Percentiles rank a stretch among this genome's conserved stretches.
These are phyloP conservation scores for Bubo blakistoni DNA, from an alignment of 2,113 vertebrate genomes.

Conservation along the genomic window DNA sequence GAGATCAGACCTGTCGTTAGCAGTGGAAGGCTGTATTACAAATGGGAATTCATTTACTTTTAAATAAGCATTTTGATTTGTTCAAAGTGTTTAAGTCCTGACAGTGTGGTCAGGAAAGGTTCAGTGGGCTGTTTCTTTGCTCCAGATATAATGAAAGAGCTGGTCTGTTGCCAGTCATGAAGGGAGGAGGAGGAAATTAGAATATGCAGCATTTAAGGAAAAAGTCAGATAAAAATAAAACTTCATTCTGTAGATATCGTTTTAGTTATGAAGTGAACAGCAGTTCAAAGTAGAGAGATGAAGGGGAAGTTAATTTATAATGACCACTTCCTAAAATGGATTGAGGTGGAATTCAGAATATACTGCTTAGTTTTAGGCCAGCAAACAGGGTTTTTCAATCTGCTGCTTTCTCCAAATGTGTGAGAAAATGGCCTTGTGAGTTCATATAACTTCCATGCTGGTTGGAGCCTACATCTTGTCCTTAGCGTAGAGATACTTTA, in stretches of 20 bases:
- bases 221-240: conserved; percentile 47
- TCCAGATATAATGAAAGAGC: conserved; percentile 11
- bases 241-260: background rate
- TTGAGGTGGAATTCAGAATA: background rate
- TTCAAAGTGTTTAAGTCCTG: background rate
- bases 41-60: conserved; percentile 1
- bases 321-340: background rate
- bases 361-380: background rate
- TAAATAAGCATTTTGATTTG: conserved; percentile 1
- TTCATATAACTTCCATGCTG: background rate
- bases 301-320: background rate
- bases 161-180: conserved; percentile 27
- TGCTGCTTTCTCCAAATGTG: background rate
- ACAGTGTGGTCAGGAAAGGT: background rate
- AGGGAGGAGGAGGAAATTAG: conserved; percentile 21
- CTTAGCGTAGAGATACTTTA: background rate
- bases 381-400: background rate
- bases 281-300: background rate
- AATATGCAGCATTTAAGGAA: background rate
- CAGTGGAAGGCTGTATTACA: background rate
- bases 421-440: background rate
- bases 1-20: background rate
- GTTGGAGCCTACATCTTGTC: background rate
- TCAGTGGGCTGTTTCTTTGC: conserved; percentile 3
- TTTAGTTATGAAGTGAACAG: background rate